Base-by-base conservation (phyloP, 2,113 vertebrate genomes). In the Halcyon senegalensis region DNA sequence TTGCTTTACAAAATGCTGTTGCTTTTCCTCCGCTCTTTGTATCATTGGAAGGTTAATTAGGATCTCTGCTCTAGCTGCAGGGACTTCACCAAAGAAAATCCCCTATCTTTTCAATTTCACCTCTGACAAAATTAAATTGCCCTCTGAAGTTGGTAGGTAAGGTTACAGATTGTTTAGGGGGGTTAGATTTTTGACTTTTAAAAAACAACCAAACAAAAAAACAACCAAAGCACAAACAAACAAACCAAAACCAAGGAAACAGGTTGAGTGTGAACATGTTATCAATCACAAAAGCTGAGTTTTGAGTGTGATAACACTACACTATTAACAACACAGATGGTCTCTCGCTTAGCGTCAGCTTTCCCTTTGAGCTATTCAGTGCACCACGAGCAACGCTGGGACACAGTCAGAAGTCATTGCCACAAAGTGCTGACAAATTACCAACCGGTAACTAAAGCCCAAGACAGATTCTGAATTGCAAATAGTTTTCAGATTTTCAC, bases 241-340 rank as follows among this genome's bases (percentile, higher is more conserved):
- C 24, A 25, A 25, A 25, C 6, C 24, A 46, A 46, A 46, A 46
- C 4, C 16, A 46, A 46, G 19, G 15, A 92, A 94, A 84, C 31
- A 4, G 25, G 43, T 75, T 80, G 64, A 43, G 73, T 64, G 66
- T 35, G 66, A 89, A 84, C 73, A 66, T 14, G 2, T 80, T 88
- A 94, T 69, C 63, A 67, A 82, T 92, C 69, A 75, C 62, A 56
- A 33, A 79, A 75, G 58, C n/a, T 60, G 50, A 79, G 41, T 79
- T 89, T 75, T 68, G 58, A 75, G 81, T n/a, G 81, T 53, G 87
- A n/a, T 75, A 84, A 73, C 67, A 44, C 64, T 56, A 66, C 19
- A 23, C 41, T 78, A 69, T 73, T 87, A 94, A 68, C 80, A 96
- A 78, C 87, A 89, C 93, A 94, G 94, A 94, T 87, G 89, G 96